Evolutionary conservation across 2,113 vertebrate species (phyloP), one percentile per base, ranked within the genome.

Genomic region (Pandion haliaetus): DNA sequence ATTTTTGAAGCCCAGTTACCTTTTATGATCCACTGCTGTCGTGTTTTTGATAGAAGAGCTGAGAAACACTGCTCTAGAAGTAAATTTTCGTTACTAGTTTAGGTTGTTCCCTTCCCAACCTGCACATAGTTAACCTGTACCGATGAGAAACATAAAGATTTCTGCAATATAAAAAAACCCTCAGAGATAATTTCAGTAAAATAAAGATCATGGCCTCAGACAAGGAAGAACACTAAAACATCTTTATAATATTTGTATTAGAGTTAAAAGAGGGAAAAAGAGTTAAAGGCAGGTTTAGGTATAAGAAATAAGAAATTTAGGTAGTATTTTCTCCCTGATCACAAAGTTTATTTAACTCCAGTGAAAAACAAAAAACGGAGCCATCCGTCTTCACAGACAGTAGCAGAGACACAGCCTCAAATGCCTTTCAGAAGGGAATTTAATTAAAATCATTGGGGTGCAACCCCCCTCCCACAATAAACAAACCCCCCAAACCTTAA

Each of bases 391-490:
- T 79, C 65, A 58, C 10, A 61, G 16, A 52, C 4, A 44, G 2
- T 21, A 38, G 40, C 13, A 49, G 49, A 72, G 10, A 31, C 12
- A 59, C 17, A 78, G 20, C 0, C 0, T 52, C 12, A 71, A 11
- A 52, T 76, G 4, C 8, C 9, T 80, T 67, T 40, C 38, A 80
- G 38, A 42, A 20, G 29, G 5, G 6, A 88, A 81, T 77, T 38
- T 61, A 19, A 42, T 55, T 45, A 42, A 67, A 90, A 50, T 6
- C 4, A 42, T 18, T 55, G 29, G 8, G 5, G 2, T 58, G n/a
- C 2, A 3, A 3, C 1, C 2, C 9, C 14, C 4, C 2, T 6
- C 8, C 7, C 4, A 14, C 13, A 34, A 42, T 28, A 38, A 52
- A 36, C 10, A 47, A 55, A 62, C 58, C n/a, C 10, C 1, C 8